Base-by-base conservation (phyloP, 2,888 invertebrate genomes). In the Drosophila fungiperda region DNA sequence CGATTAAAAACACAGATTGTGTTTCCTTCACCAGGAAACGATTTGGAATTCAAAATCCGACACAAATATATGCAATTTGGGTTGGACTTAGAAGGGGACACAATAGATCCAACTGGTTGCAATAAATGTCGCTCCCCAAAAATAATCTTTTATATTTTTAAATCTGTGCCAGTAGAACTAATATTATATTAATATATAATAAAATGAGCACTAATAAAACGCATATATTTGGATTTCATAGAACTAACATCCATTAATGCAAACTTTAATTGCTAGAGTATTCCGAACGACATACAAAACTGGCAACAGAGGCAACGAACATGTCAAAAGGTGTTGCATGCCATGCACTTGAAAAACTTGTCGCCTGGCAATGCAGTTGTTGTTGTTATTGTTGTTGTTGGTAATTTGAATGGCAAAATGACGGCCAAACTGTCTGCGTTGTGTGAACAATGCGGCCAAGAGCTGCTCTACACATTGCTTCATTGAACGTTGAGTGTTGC, bases 291-390 rank as follows among this genome's bases (percentile, higher is more conserved):
- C 38, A 53, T 20, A 33, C 29, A 17, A 35, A 61, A 55, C 32
- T 32, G 42, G 52, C 38, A 62, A 74, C 50, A 42, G 58, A 36
- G 40, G 68, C 61, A 80, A 38, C 54, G 32, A 81, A 73, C 80
- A 73, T 88, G 83, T 88, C 89, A 86, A 88, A 86, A 90, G 87
- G 90, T 90, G 90, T 87, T 86, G 87, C 86, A 83, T 76, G 79
- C 82, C 61, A 71, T 73, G 85, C 83, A 90, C 86, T 83, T 86
- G 89, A 90, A 90, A 89, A 84, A 87, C 89, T 78, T 78, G 79
- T 79, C 73, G 66, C 69, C 53, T 55, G 80, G 68, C 66, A 65
- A 72, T 53, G 74, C 57, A 36, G 55, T 36, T 20, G 60, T 38
- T 61, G 55, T 29, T 52, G 54, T 40, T 52, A 52, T 15, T 63